Base-by-base conservation (phyloP, 2,113 vertebrate genomes). In the Jaculus jaculus region DNA sequence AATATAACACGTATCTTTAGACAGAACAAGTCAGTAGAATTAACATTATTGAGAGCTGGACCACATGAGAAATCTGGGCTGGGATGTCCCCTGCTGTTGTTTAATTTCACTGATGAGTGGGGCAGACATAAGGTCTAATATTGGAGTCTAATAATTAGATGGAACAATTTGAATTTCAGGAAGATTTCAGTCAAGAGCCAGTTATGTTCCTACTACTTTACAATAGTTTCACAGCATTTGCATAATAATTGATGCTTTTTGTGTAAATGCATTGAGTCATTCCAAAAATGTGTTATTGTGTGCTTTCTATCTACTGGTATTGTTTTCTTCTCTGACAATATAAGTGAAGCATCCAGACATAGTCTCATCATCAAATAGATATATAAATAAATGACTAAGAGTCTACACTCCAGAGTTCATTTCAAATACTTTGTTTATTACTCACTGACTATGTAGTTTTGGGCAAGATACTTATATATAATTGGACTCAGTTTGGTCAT, bases 141-240 rank as follows among this genome's bases (percentile, higher is more conserved):
- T 61, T 85, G 84, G 37, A 88, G 60, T 84, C 13, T 69, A 87
- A 66, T 74, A 77, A 65, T 80, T 84, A 84, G 1, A 71, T 94
- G 7, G 20, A 71, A 83, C 60, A 20, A 89, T 65, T 90, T 89
- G 60, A 75, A 65, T 75, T 86, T 89, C 30, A 89, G 15, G 32
- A 72, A 21, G 1, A 0, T 83, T 79, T 87, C 24, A 83, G 34
- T 75, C 32, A 96, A 84, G 20, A 87, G 4, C 16, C 23, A 92
- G 30, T 94, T 89, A 75, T 71, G 72, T 30, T 37, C 28, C 16
- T 90, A 20, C 51, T 75, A 72, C 2, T 37, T 79, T 77, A 20
- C 12, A 92, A 60, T 7, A 84, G 3, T 3, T 47, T 61, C 13
- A 61, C 3, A 1, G 2, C 1, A 7, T 82, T 39, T 86, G 28